Evolutionary conservation across 2,113 vertebrate species (phyloP).

Genomic region (Mola mola): DNA sequence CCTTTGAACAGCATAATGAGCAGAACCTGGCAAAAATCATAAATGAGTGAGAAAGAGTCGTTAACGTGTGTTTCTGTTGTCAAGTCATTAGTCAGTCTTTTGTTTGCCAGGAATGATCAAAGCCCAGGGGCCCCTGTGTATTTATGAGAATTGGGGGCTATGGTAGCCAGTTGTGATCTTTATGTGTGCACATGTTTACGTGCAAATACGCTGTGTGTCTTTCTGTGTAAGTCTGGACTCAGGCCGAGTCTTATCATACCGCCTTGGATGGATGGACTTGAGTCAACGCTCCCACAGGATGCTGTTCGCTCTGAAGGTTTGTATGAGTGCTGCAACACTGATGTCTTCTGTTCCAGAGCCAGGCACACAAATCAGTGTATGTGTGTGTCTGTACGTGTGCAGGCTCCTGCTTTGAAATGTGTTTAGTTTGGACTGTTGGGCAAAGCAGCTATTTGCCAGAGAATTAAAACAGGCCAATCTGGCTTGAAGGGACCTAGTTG

Average conservation of each 20-base stretch:
- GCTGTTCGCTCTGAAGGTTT: constrained; percentile 33
- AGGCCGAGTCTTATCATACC: constrained; percentile 33
- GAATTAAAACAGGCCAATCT: constrained; percentile 53
- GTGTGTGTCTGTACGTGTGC: constrained; percentile 22
- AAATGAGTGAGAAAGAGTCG: constrained; percentile 40
- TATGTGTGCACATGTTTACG: constrained; percentile 35
- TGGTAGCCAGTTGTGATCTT: constrained; percentile 40
- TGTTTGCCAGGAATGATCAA: constrained; percentile 67
- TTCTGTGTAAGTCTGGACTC: constrained; percentile 23
- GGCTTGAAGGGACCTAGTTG: constrained; percentile 37
- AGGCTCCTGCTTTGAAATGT: constrained; percentile 49
- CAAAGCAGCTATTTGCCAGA: constrained; percentile 51
- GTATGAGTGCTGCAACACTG: constrained; percentile 42
- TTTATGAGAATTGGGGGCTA: constrained; percentile 40
- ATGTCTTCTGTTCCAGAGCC: constrained; percentile 65
- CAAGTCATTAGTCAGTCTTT: constrained; percentile 67
- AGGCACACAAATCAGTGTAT: constrained; percentile 39
- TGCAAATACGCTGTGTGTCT: constrained; percentile 25
- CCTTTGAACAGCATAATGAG: constrained; percentile 11
- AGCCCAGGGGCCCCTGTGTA: constrained; percentile 46
- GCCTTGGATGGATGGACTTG: constrained; percentile 43
- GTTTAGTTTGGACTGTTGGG: constrained; percentile 64
- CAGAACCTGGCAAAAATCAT: constrained; percentile 54
- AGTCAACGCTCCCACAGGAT: constrained; percentile 48
- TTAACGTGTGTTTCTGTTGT: constrained; percentile 69